phyloP scores from a whole-genome alignment of 2,797 vertebrate species.

The Coracias cyanogaster region DNA sequence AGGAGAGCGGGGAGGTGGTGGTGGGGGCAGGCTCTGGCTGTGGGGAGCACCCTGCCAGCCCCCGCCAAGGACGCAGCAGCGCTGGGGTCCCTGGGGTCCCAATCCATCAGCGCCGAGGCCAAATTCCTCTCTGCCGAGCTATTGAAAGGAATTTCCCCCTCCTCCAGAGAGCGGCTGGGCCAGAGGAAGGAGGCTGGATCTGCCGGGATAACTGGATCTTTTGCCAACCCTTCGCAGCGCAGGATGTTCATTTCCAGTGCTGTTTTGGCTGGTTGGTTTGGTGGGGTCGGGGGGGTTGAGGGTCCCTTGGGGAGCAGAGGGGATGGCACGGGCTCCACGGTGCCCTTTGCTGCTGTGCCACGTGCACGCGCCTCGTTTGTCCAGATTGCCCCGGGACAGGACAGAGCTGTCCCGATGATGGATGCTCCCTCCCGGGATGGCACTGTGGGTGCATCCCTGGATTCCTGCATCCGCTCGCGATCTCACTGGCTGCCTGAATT shows the following conservation, averaged over 20 bases:
- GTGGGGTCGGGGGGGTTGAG: too few species aligned
- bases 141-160: constrained; percentile 13
- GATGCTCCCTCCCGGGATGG: neutral
- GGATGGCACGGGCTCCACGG: rapidly evolving
- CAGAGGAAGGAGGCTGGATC: neutral
- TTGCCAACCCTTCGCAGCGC: neutral
- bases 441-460: rapidly evolving
- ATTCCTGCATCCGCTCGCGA: neutral
- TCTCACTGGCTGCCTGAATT: neutral
- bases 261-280: neutral
- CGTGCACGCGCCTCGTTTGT: rapidly evolving
- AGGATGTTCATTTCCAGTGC: rapidly evolving
- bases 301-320: neutral
- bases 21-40: neutral
- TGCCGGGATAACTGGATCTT: rapidly evolving
- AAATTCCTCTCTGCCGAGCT: constrained; percentile 19
- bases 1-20: neutral
- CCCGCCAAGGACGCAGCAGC: neutral
- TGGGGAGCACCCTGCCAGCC: neutral
- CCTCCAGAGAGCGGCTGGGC: neutral
- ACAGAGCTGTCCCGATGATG: rapidly evolving
- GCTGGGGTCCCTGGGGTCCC: neutral
- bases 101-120: neutral
- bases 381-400: neutral
- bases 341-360: neutral